A percentile compares a stretch with the other conserved stretches of the same genome.
These are phyloP conservation scores for Balanococcus diminutus DNA, from an alignment of 2,888 invertebrate species.

Conservation along the genomic window DNA sequence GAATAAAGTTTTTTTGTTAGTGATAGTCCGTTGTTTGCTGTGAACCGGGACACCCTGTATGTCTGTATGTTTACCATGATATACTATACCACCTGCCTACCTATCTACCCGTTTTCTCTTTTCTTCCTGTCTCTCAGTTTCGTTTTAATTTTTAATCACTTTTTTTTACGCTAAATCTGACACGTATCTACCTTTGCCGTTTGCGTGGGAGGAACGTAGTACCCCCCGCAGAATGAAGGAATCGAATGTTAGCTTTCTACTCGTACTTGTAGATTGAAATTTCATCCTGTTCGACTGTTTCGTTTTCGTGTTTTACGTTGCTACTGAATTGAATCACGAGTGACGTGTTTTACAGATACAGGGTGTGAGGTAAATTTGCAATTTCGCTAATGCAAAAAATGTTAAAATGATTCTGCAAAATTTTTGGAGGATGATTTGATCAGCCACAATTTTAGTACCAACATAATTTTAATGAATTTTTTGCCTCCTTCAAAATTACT, in stretches of 20 bases:
- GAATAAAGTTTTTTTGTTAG: too few relatives aligned
- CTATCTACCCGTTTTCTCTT: neutral
- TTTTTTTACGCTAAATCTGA: slow-evolving; percentile 36
- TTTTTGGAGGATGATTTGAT: too few relatives aligned
- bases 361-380: neutral
- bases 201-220: neutral
- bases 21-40: too few relatives aligned
- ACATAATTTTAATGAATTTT: too few relatives aligned
- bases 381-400: too few relatives aligned
- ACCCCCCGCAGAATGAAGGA: neutral
- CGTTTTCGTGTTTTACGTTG: neutral
- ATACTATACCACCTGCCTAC: neutral
- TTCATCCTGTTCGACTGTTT: neutral
- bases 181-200: neutral
- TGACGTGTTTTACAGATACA: neutral
- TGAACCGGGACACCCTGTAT: too few relatives aligned
- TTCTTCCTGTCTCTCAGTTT: neutral
- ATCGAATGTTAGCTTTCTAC: neutral
- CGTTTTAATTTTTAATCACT: neutral
- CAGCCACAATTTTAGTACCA: too few relatives aligned
- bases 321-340: neutral
- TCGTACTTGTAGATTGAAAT: neutral
- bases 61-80: slow-evolving; percentile 11
- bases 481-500: too few relatives aligned
- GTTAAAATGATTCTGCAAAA: too few relatives aligned